phyloP scores from a whole-genome alignment of 2,797 vertebrate genomes.

The Gobionotothen gibberifrons region DNA sequence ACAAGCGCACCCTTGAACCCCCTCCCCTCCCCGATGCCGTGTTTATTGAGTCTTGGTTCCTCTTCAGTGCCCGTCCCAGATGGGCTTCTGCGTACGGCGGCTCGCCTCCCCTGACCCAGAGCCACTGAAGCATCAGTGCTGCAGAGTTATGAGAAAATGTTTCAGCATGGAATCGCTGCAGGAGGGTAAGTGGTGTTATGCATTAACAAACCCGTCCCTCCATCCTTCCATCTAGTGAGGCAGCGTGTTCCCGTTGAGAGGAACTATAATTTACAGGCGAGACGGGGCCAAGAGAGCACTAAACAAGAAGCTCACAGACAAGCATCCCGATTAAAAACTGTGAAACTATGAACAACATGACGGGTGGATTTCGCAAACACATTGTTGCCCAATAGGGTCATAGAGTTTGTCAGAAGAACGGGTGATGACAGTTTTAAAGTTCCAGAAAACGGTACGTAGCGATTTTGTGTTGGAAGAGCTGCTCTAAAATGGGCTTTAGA shows the following conservation, averaged over 20 bases:
- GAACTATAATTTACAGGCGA: constrained; percentile 44
- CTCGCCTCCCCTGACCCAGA: constrained; percentile 63
- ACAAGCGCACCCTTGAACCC: constrained; percentile 81
- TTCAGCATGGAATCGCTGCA: constrained; percentile 18
- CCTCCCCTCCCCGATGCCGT: constrained; percentile 44
- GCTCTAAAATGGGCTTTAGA: constrained; percentile 17
- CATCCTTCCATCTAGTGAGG: constrained; percentile 12
- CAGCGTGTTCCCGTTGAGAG: constrained; percentile 23
- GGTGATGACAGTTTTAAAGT: constrained; percentile 58
- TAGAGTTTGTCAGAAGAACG: constrained; percentile 41
- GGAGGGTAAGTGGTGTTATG: constrained; percentile 43
- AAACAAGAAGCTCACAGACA: constrained; percentile 47
- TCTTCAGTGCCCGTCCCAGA: constrained; percentile 75
- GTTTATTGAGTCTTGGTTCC: constrained; percentile 85
- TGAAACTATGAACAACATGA: constrained; percentile 43
- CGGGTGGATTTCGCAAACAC: constrained; percentile 45
- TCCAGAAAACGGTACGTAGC: constrained; percentile 25
- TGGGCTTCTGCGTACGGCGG: constrained; percentile 53
- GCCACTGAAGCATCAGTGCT: constrained; percentile 51
- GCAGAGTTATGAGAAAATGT: constrained; percentile 63
- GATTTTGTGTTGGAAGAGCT: background rate
- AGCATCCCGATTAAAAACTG: constrained; percentile 56
- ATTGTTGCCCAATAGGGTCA: constrained; percentile 43
- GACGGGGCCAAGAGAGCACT: constrained; percentile 44
- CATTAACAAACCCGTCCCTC: constrained; percentile 36